Evolutionary conservation across 2,113 vertebrate species (phyloP).

Genomic region (Dasyornis broadbenti): DNA sequence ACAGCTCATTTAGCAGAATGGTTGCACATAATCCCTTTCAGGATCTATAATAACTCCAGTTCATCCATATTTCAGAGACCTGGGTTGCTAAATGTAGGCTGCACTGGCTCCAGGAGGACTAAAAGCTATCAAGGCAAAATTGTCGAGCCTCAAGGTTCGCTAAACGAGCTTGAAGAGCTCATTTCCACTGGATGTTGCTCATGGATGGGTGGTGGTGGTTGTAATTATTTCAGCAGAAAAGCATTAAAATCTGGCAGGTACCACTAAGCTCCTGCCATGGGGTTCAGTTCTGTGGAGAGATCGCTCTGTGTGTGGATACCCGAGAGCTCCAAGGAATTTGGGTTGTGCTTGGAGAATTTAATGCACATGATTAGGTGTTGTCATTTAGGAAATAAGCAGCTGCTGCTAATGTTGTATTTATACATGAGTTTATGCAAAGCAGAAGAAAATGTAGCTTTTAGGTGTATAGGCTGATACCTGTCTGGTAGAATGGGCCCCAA

Average conservation of each 20-base stretch:
- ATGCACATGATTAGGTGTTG: not conserved
- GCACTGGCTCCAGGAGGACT: not conserved
- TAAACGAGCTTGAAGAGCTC: not conserved
- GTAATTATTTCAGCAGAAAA: not conserved
- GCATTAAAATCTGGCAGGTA: not conserved
- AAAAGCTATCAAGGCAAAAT: not conserved
- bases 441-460: not conserved
- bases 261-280: not conserved
- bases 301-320: fast-evolving
- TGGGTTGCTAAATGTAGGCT: not conserved
- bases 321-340: not conserved
- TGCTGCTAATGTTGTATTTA: not conserved
- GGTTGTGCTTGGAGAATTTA: not conserved
- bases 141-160: not conserved
- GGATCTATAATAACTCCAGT: not conserved
- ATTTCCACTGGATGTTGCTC: not conserved
- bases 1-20: not conserved
- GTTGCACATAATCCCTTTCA: not conserved
- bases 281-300: not conserved
- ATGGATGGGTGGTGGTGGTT: not conserved
- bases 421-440: not conserved
- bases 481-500: not conserved
- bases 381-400: not conserved
- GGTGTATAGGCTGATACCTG: not conserved
- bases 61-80: not conserved